Evolutionary conservation across 2,797 vertebrate species (phyloP).

Genomic region (Enteromius fasciolatus): DNA sequence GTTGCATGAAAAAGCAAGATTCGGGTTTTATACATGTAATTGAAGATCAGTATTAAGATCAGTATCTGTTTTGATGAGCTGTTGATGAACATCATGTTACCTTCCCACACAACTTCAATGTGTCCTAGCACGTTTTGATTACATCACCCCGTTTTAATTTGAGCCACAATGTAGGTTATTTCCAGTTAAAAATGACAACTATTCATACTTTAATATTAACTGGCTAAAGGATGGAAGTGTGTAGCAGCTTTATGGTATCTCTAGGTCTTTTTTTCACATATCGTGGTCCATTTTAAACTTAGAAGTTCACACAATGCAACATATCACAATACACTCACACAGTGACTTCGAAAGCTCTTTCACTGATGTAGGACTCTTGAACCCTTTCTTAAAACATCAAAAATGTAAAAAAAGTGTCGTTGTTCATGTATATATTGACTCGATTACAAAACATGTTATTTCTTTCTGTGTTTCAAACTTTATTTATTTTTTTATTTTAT

Average conservation of each 20-base stretch:
- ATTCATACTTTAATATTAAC: background rate
- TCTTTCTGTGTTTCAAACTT: conserved; percentile 1
- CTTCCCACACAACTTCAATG: background rate
- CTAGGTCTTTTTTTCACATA: background rate
- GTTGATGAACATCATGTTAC: background rate
- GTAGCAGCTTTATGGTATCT: background rate
- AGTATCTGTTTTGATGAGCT: background rate
- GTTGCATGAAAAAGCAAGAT: conserved; percentile 51
- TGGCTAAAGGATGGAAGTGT: background rate
- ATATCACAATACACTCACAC: background rate
- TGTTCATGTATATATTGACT: background rate
- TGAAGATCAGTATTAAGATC: background rate
- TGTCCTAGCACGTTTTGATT: conserved; percentile 15
- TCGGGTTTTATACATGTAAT: conserved; percentile 23
- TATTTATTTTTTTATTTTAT: background rate
- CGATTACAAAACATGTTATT: background rate
- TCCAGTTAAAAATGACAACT: background rate
- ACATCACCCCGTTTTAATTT: background rate
- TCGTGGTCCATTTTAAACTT: background rate
- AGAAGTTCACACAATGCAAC: background rate
- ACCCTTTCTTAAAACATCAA: conserved; percentile 30
- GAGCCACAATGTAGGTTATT: background rate
- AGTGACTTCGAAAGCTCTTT: background rate
- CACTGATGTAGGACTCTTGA: background rate
- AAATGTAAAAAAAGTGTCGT: conserved; percentile 16